Conservation (phyloP, 53 echinoderm and acorn worm species). For the Holothuria leucospilota region DNA sequence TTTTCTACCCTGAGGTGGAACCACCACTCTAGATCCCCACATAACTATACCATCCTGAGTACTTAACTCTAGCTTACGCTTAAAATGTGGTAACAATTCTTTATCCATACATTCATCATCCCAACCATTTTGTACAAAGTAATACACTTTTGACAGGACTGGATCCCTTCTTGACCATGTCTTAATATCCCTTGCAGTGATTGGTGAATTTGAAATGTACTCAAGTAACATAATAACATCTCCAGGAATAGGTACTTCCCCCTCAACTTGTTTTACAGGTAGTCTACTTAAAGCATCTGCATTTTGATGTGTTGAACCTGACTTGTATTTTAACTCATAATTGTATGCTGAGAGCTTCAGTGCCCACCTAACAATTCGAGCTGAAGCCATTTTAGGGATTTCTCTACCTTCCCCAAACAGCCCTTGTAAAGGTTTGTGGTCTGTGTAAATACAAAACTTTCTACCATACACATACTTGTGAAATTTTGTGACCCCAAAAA, state of each 20-base stretch:
- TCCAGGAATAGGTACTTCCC: slow-evolving; percentile 2
- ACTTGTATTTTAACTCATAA: slow-evolving; percentile 53
- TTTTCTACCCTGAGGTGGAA: slow-evolving; percentile 51
- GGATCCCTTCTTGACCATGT: slow-evolving; percentile 21
- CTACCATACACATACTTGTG: slow-evolving; percentile 56
- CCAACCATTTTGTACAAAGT: slow-evolving; percentile 3
- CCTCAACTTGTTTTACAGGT: not conserved
- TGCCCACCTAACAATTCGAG: slow-evolving; percentile 38
- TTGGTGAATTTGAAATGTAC: not conserved
- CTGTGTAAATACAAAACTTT: slow-evolving; percentile 37
- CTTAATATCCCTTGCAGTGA: not conserved
- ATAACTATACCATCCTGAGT: slow-evolving; percentile 49
- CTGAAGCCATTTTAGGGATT: slow-evolving; percentile 38
- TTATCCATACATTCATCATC: slow-evolving; percentile 29
- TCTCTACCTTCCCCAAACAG: slow-evolving; percentile 41
- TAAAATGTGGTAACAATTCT: slow-evolving; percentile 38
- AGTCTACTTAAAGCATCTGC: slow-evolving; percentile 27
- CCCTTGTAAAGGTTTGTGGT: slow-evolving; percentile 60
- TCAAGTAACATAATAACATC: slow-evolving; percentile 10
- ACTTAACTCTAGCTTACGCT: slow-evolving; percentile 43
- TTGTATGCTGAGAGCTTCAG: slow-evolving; percentile 63
- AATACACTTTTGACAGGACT: not conserved
- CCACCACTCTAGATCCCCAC: slow-evolving; percentile 55
- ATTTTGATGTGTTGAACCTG: slow-evolving; percentile 59
- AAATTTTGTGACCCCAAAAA: slow-evolving; percentile 59